Evolutionary conservation across 2,888 invertebrate genomes (phyloP).

Genomic region (Cosmia trapezina): DNA sequence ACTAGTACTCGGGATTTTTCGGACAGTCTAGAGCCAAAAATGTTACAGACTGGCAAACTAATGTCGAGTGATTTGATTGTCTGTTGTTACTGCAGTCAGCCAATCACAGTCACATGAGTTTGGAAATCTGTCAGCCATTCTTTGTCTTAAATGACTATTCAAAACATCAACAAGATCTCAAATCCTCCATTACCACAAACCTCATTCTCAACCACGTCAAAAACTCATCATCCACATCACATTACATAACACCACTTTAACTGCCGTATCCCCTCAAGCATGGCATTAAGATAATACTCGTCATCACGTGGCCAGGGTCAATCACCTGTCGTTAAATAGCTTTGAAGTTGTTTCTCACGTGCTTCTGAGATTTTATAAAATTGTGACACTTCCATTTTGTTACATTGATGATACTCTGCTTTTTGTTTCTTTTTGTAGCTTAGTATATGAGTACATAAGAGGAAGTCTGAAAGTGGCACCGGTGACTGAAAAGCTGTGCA

Average conservation of each 20-base stretch:
- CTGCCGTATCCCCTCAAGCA: slow-evolving; percentile 38
- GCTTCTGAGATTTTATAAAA: slow-evolving; percentile 8
- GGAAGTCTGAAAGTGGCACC: no score
- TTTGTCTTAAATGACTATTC: background rate
- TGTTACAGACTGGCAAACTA: background rate
- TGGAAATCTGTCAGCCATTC: background rate
- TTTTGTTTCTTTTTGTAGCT: slow-evolving; percentile 3
- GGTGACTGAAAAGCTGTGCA: no score
- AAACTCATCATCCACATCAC: slow-evolving; percentile 33
- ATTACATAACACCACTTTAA: slow-evolving; percentile 31
- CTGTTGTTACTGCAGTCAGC: no score
- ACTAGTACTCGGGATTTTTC: no score
- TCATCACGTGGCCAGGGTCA: slow-evolving; percentile 55
- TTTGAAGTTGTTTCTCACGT: slow-evolving; percentile 37
- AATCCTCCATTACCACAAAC: slow-evolving; percentile 11
- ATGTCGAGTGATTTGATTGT: background rate
- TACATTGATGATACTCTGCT: background rate
- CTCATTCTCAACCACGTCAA: slow-evolving; percentile 4
- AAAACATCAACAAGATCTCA: background rate
- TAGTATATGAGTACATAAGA: no score
- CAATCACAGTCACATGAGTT: background rate
- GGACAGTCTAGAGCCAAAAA: background rate
- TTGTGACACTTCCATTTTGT: slow-evolving; percentile 21
- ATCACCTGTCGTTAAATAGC: slow-evolving; percentile 57
- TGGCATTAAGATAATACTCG: slow-evolving; percentile 54